Conservation (phyloP, 2,888 invertebrate species). For the Caenorhabditis macrosperma region DNA sequence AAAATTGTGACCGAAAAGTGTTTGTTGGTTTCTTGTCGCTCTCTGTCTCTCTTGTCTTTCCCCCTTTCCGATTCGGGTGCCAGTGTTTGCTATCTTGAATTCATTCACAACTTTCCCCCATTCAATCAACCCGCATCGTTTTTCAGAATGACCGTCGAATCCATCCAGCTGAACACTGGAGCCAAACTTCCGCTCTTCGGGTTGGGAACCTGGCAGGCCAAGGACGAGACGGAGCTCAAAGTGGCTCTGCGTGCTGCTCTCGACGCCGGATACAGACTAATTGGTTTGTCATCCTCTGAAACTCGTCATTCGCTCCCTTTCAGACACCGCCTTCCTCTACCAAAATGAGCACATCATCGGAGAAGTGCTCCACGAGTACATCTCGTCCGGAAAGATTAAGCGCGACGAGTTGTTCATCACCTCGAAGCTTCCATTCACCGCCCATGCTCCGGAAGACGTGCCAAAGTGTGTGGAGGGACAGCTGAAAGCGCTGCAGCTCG, state of each 20-base stretch:
- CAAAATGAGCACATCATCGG: slow-evolving; percentile 87
- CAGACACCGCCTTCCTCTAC: slow-evolving; percentile 83
- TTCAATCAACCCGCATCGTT: background rate
- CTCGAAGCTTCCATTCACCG: slow-evolving; percentile 72
- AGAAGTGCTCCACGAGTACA: slow-evolving; percentile 84
- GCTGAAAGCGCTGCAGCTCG: slow-evolving; percentile 67
- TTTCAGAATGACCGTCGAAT: slow-evolving; percentile 41
- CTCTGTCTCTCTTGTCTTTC: no score
- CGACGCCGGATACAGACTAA: slow-evolving; percentile 78
- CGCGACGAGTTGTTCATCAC: slow-evolving; percentile 76
- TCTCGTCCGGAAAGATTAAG: slow-evolving; percentile 84
- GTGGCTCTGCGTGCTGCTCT: slow-evolving; percentile 74
- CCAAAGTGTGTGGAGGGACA: slow-evolving; percentile 65
- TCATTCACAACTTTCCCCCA: background rate
- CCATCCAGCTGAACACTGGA: slow-evolving; percentile 65
- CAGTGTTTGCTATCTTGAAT: background rate
- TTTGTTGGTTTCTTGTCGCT: slow-evolving; percentile 54
- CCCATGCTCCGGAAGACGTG: slow-evolving; percentile 67
- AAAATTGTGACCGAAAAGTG: slow-evolving; percentile 40
- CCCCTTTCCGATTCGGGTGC: background rate
- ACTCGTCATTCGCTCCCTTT: background rate
- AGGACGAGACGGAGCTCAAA: slow-evolving; percentile 65
- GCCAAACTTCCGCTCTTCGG: slow-evolving; percentile 74
- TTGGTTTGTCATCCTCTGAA: slow-evolving; percentile 81
- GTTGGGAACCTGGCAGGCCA: slow-evolving; percentile 75